Evolutionary conservation across 2,797 vertebrate species (phyloP).

Genomic region (Typhlichthys subterraneus): DNA sequence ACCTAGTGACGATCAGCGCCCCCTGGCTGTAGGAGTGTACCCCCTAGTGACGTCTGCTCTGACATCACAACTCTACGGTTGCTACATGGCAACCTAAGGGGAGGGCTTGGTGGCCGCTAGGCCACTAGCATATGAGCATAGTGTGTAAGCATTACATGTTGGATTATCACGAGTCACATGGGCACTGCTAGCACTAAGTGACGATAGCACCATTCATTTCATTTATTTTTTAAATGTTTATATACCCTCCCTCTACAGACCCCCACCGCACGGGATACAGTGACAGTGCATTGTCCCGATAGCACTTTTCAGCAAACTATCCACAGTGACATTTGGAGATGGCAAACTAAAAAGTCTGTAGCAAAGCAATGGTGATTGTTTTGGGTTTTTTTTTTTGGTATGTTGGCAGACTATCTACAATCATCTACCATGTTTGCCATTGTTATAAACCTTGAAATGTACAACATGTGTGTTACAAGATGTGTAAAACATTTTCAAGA

Average conservation of each 20-base stretch:
- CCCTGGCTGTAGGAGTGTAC: conserved; percentile 41
- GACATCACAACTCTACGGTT: conserved; percentile 73
- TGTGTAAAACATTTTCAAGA: conserved; percentile 8
- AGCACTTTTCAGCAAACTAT: conserved; percentile 59
- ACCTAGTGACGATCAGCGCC: conserved; percentile 43
- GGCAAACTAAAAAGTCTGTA: conserved; percentile 32
- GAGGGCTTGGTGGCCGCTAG: conserved; percentile 30
- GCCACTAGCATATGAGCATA: conserved; percentile 43
- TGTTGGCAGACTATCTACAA: conserved; percentile 45
- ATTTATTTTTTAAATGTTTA: conserved; percentile 43
- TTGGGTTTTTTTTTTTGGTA: conserved; percentile 60
- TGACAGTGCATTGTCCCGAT: conserved; percentile 65
- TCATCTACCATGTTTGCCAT: conserved; percentile 26
- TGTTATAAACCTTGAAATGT: conserved; percentile 7
- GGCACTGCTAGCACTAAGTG: conserved; percentile 42
- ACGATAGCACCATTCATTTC: conserved; percentile 77
- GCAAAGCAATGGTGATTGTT: conserved; percentile 38
- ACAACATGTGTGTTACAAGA: conserved; percentile 4
- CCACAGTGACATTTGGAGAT: conserved; percentile 58
- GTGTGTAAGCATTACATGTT: conserved; percentile 60
- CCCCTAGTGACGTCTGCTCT: conserved; percentile 22
- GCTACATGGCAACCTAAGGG: conserved; percentile 61
- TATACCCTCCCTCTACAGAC: conserved; percentile 22
- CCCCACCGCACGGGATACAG: conserved; percentile 35
- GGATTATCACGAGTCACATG: conserved; percentile 38